phyloP scores from a whole-genome alignment of 2,888 invertebrate genomes.

The Drosophila ezoana region DNA sequence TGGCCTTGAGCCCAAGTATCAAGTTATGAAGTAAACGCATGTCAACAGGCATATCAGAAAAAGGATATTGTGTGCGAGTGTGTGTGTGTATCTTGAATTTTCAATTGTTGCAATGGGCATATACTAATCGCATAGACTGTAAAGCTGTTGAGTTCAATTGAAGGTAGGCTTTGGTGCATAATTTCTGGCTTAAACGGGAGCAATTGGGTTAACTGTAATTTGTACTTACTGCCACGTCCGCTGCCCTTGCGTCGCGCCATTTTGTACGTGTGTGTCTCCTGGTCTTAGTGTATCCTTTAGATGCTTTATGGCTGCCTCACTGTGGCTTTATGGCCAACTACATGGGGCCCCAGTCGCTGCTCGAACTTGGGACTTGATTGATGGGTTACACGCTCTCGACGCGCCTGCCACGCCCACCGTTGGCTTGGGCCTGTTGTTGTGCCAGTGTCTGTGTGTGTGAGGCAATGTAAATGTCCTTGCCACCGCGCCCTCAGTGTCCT shows the following conservation, averaged over 20 bases:
- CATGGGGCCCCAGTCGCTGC: constrained; percentile 33
- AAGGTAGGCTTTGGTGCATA: not conserved
- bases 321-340: constrained; percentile 5
- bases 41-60: constrained; percentile 26
- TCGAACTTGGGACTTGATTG: constrained; percentile 49
- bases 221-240: constrained; percentile 82
- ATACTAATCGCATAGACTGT: constrained; percentile 1
- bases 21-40: constrained; percentile 43
- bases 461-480: constrained; percentile 34
- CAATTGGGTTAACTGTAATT: not conserved
- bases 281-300: constrained; percentile 21
- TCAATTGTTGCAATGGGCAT: constrained; percentile 22
- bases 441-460: not conserved
- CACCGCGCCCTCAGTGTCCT: constrained; percentile 18
- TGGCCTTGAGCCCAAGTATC: constrained; percentile 56
- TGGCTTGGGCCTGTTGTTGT: not conserved
- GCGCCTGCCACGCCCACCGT: constrained; percentile 42
- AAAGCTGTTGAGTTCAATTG: not conserved
- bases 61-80: constrained; percentile 25
- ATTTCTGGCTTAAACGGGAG: not conserved
- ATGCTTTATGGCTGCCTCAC: constrained; percentile 12
- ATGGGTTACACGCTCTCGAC: constrained; percentile 31
- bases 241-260: constrained; percentile 82
- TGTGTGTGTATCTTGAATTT: constrained; percentile 6
- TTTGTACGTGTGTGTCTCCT: constrained; percentile 15